These are phyloP conservation scores for Ophthalmolycus amberensis DNA, from an alignment of 2,113 vertebrate species.

Conservation along the genomic window DNA sequence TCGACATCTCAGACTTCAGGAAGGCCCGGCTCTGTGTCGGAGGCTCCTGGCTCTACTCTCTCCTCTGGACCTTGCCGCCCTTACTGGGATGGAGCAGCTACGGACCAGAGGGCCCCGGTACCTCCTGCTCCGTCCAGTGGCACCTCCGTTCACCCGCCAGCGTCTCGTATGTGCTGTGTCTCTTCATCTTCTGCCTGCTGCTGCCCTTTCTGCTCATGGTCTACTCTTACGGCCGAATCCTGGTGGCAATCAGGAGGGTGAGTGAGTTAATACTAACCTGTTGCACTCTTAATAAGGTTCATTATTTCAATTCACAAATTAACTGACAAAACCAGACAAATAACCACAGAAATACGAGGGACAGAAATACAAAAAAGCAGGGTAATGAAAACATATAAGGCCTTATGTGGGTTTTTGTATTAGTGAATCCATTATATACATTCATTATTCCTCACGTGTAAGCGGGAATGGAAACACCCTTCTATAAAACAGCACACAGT, in stretches of 20 bases:
- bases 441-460: neutral
- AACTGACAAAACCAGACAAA: neutral
- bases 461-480: neutral
- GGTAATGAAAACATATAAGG: neutral
- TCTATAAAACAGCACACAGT: neutral
- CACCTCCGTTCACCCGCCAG: constrained; percentile 68
- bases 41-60: constrained; percentile 80
- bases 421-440: neutral
- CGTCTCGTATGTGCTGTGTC: constrained; percentile 78
- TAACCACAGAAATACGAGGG: neutral
- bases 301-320: neutral
- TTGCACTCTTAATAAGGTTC: neutral
- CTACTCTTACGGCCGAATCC: constrained; percentile 67
- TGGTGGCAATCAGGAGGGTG: constrained; percentile 73
- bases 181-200: constrained; percentile 76
- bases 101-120: constrained; percentile 78
- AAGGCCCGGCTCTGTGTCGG: constrained; percentile 76
- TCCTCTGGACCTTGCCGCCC: constrained; percentile 79
- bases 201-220: constrained; percentile 79
- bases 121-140: constrained; percentile 80
- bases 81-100: constrained; percentile 82
- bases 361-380: neutral
- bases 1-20: constrained; percentile 76
- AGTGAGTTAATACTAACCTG: constrained; percentile 58
- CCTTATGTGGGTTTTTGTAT: neutral